Conservation (phyloP, 1,140 invertebrate genomes). For the Drosophila mojavensis region DNA sequence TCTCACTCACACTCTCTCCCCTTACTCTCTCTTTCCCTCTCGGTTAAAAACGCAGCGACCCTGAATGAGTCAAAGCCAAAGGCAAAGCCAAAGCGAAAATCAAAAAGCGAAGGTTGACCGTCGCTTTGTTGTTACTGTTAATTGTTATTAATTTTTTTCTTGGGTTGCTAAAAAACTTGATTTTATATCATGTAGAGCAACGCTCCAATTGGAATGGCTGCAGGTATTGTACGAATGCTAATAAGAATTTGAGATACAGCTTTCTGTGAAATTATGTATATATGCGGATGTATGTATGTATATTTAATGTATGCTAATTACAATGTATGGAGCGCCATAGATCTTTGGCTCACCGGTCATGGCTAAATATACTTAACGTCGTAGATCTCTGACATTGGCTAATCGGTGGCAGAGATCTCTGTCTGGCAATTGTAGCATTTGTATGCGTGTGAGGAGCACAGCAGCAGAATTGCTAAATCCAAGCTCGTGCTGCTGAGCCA, state of each 20-base stretch:
- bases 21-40: neutral
- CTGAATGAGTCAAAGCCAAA: slow-evolving; percentile 49
- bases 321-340: neutral
- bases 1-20: neutral
- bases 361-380: neutral
- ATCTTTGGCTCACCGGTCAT: neutral
- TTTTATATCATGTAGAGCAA: neutral
- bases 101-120: slow-evolving; percentile 39
- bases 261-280: neutral
- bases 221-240: slow-evolving; percentile 1
- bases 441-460: neutral
- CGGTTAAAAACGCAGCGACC: slow-evolving; percentile 34
- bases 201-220: neutral
- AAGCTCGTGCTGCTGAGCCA: neutral
- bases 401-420: neutral
- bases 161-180: slow-evolving; percentile 21
- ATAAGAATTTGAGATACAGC: neutral
- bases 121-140: slow-evolving; percentile 40
- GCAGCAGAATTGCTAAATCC: neutral
- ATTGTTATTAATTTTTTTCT: slow-evolving; percentile 45
- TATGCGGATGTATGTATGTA: no score
- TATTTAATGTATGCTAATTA: neutral
- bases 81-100: slow-evolving; percentile 30
- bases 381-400: neutral
- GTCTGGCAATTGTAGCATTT: neutral